A percentile compares a stretch with the other conserved stretches of the same genome.
phyloP scores from a whole-genome alignment of 2,797 vertebrate species.

The Percopsis omiscomaycus region DNA sequence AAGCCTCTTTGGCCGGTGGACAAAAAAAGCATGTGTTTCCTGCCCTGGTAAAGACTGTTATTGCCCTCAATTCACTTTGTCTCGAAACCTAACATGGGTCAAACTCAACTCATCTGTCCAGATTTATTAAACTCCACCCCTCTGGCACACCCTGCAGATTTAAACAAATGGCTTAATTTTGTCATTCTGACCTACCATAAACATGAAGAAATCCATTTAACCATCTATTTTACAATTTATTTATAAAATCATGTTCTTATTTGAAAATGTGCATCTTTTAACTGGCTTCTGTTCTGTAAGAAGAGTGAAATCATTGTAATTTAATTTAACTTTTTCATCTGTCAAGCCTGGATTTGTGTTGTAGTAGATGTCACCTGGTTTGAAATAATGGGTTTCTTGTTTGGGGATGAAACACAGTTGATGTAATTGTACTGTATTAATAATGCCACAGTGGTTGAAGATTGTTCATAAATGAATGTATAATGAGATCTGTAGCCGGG shows the following conservation, averaged over 20 bases:
- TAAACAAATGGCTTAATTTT: neutral
- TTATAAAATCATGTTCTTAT: too few relatives aligned
- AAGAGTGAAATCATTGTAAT: too few relatives aligned
- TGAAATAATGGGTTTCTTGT: neutral
- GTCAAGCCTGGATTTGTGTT: too few relatives aligned
- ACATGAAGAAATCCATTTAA: too few relatives aligned
- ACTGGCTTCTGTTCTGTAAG: too few relatives aligned
- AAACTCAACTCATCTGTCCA: neutral
- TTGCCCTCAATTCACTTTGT: neutral
- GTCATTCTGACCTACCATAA: too few relatives aligned
- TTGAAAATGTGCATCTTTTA: too few relatives aligned
- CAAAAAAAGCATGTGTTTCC: neutral
- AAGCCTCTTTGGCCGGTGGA: slow-evolving; percentile 7
- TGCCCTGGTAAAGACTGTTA: too few relatives aligned
- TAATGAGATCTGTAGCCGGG: slow-evolving; percentile 23
- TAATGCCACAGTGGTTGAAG: slow-evolving; percentile 25
- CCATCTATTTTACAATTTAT: too few relatives aligned
- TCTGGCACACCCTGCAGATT: neutral
- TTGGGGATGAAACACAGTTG: slow-evolving; percentile 2
- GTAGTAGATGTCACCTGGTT: too few relatives aligned
- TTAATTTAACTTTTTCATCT: too few relatives aligned
- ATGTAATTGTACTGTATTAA: slow-evolving; percentile 32
- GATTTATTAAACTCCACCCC: neutral
- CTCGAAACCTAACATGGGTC: too few relatives aligned
- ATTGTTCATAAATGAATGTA: slow-evolving; percentile 50